Evolutionary conservation across 2,113 vertebrate species (phyloP).

Genomic region (Acrocephalus kingi): DNA sequence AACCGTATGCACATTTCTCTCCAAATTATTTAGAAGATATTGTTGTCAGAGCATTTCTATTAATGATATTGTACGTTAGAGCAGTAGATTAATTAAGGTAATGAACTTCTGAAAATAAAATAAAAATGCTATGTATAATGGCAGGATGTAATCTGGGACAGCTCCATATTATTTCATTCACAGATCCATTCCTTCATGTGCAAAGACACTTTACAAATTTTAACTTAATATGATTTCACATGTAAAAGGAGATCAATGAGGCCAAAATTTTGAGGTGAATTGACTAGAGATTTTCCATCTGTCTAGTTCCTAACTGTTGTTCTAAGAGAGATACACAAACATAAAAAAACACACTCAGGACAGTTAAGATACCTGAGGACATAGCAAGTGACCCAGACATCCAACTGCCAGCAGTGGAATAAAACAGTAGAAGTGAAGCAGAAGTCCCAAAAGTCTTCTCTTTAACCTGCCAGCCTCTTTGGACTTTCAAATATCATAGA

Average conservation of each 20-base stretch:
- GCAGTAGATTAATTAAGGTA: background rate
- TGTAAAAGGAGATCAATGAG: background rate
- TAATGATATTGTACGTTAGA: background rate
- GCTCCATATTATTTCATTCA: background rate
- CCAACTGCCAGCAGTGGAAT: background rate
- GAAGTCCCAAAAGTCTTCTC: background rate
- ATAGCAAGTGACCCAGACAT: background rate
- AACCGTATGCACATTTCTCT: background rate
- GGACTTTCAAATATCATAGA: background rate
- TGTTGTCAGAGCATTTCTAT: background rate
- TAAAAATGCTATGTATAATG: background rate
- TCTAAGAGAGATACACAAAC: background rate
- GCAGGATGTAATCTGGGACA: background rate
- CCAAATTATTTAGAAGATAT: background rate
- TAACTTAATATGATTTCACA: background rate
- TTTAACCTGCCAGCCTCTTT: background rate
- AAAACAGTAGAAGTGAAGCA: background rate
- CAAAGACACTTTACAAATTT: background rate
- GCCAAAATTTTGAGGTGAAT: background rate
- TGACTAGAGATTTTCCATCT: background rate
- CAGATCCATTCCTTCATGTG: background rate
- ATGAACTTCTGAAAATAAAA: background rate
- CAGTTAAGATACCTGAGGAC: background rate
- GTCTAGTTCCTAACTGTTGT: background rate
- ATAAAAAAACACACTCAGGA: background rate